Percentiles rank a stretch among this genome's conserved stretches.
These are phyloP conservation scores for Eunapius fragilis DNA, from an alignment of 37 sponge, comb jelly and placozoan species.

Conservation along the genomic window DNA sequence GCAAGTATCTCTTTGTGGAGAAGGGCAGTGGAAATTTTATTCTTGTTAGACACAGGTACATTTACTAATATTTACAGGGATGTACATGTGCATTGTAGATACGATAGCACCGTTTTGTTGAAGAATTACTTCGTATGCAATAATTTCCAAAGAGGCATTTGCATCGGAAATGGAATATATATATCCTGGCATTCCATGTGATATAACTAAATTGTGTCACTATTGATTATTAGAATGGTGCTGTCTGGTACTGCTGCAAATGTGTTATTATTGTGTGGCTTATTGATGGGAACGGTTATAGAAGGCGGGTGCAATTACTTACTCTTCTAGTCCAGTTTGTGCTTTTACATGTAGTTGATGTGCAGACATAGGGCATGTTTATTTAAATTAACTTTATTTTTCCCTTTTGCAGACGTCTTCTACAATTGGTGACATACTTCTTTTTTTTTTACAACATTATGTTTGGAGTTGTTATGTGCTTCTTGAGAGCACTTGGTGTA, in stretches of 20 bases:
- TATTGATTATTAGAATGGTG: no score
- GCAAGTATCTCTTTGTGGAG: conserved; percentile 22
- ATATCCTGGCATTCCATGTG: no score
- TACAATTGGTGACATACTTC: conserved; percentile 18
- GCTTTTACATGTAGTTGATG: no score
- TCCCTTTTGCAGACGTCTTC: conserved; percentile 20
- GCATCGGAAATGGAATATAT: no score
- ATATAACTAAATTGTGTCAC: no score
- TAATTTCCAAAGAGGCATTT: no score
- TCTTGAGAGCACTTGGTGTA: conserved; percentile 36
- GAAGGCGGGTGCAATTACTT: no score
- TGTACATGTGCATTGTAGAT: background rate
- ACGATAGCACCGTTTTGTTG: background rate
- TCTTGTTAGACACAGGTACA: conserved; percentile 1
- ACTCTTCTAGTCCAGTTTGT: no score
- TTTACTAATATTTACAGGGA: background rate
- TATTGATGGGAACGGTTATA: no score
- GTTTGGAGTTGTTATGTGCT: conserved; percentile 37
- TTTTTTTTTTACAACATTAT: conserved; percentile 52
- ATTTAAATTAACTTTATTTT: background rate
- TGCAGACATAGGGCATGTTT: no score
- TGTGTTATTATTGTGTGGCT: no score
- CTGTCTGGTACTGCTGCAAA: background rate
- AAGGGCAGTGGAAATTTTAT: background rate
- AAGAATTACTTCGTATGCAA: no score